Evolutionary conservation across 2,888 invertebrate genomes (phyloP).

Genomic region (Cheilosia pagana): DNA sequence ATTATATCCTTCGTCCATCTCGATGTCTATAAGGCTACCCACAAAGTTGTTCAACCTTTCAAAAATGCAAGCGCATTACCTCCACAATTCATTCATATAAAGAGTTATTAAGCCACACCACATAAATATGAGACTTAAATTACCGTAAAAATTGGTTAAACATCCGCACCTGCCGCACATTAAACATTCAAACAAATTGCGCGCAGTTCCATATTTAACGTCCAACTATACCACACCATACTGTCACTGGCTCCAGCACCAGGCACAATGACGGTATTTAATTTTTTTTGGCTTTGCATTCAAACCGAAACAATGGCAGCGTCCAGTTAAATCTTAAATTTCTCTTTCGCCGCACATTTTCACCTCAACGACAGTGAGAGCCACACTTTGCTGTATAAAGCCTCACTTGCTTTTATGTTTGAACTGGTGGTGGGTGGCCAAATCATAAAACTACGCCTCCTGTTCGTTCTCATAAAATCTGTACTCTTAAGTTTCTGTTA

Average conservation of each 20-base stretch:
- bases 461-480: conserved; percentile 32
- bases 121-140: conserved; percentile 30
- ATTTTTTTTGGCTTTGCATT: conserved; percentile 30
- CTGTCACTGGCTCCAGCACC: conserved; percentile 18
- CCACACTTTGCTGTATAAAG: conserved; percentile 38
- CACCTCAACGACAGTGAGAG: conserved; percentile 60
- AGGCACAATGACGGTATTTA: conserved; percentile 26
- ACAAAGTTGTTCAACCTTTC: background rate
- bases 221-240: conserved; percentile 1
- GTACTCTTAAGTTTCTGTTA: conserved; percentile 38
- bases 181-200: conserved; percentile 46
- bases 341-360: conserved; percentile 16
- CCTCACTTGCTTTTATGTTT: conserved; percentile 19
- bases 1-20: no score
- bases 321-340: conserved; percentile 59
- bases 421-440: conserved; percentile 3
- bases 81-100: background rate
- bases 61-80: background rate
- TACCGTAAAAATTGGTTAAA: conserved; percentile 37
- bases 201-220: conserved; percentile 41
- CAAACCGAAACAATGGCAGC: conserved; percentile 48
- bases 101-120: conserved; percentile 20
- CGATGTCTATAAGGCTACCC: no score
- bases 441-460: conserved; percentile 12
- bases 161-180: conserved; percentile 1